Percentiles rank a stretch among this genome's conserved stretches.
These are phyloP conservation scores for Emydura subglobosa DNA, from an alignment of 2,113 vertebrate genomes.

Conservation along the genomic window DNA sequence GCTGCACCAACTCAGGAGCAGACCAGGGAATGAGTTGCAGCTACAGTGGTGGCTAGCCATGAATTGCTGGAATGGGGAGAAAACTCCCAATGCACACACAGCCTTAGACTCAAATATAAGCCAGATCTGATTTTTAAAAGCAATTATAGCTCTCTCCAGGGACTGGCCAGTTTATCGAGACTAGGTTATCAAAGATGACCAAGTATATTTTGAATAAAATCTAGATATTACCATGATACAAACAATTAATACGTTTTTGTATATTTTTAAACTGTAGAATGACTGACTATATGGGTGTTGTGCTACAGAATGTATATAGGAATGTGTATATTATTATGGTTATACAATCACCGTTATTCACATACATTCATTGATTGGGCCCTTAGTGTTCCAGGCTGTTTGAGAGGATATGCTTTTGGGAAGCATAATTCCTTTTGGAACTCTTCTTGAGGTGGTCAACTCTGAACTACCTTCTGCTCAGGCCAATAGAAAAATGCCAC, in stretches of 20 bases:
- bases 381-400: background rate
- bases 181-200: background rate
- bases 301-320: rapidly evolving
- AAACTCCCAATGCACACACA: background rate
- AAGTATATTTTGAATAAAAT: background rate
- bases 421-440: background rate
- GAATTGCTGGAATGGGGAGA: background rate
- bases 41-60: background rate
- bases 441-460: background rate
- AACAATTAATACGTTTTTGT: background rate
- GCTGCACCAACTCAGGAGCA: background rate
- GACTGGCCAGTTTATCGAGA: background rate
- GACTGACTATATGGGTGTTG: rapidly evolving
- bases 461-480: background rate
- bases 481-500: background rate
- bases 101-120: background rate
- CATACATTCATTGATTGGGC: background rate
- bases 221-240: background rate
- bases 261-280: rapidly evolving
- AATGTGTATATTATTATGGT: background rate
- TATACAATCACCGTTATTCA: rapidly evolving
- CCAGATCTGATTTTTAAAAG: background rate
- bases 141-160: rapidly evolving
- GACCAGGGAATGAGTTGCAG: background rate
- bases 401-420: background rate